Conservation (phyloP, 2,888 invertebrate genomes). For the Aphodius sticticus region DNA sequence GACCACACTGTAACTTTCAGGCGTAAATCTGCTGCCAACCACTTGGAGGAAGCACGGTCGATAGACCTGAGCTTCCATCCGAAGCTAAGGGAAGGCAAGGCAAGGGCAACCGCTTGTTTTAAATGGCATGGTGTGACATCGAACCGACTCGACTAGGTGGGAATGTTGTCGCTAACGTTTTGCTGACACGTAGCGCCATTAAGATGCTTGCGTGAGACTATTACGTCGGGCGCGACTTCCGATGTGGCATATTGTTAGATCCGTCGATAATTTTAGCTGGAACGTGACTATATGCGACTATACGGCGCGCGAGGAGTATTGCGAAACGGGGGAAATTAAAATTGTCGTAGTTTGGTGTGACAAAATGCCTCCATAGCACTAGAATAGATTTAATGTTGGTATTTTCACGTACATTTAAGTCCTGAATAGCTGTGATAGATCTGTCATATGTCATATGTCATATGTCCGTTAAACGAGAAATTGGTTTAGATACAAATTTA, state of each 20-base stretch:
- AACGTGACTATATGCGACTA: background rate
- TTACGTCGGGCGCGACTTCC: background rate
- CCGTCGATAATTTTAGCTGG: background rate
- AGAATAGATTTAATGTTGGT: no score
- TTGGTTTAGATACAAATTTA: no score
- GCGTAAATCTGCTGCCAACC: background rate
- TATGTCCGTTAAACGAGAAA: no score
- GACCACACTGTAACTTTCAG: slow-evolving; percentile 4
- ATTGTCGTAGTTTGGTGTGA: no score
- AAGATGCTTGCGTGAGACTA: background rate
- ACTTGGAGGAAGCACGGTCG: background rate
- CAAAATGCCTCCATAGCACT: no score
- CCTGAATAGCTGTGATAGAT: no score
- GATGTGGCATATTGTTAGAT: background rate
- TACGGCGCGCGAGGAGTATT: background rate
- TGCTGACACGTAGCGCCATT: background rate
- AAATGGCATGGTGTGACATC: background rate
- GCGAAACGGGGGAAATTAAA: no score
- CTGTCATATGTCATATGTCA: no score
- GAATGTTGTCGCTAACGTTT: background rate
- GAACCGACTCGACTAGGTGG: background rate
- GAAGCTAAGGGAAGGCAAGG: background rate
- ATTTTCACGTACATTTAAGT: no score
- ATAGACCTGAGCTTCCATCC: background rate
- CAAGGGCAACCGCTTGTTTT: background rate